phyloP scores from a whole-genome alignment of 2,797 vertebrate species.

The Bradypodion pumilum region DNA sequence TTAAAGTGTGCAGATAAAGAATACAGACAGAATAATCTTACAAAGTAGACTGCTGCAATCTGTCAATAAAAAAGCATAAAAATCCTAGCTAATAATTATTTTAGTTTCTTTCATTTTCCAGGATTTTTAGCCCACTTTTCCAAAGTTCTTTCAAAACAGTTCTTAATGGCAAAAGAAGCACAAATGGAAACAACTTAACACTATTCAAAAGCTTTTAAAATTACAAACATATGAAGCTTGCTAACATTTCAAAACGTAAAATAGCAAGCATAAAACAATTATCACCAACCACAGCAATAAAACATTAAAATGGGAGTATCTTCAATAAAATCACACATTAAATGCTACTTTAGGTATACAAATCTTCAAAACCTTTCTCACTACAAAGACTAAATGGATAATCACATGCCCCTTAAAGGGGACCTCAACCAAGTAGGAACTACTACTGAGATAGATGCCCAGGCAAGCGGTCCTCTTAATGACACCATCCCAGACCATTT shows the following conservation, averaged over 20 bases:
- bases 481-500: background rate
- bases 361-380: background rate
- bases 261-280: background rate
- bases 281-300: background rate
- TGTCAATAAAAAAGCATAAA: background rate
- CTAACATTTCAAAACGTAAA: background rate
- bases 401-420: background rate
- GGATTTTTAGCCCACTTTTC: background rate
- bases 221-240: background rate
- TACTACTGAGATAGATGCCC: background rate
- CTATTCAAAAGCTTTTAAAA: background rate
- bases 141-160: background rate
- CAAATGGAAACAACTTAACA: background rate
- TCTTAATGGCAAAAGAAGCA: too few species aligned
- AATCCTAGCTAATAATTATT: background rate
- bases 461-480: background rate
- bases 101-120: background rate
- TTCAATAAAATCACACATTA: background rate
- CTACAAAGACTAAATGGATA: background rate
- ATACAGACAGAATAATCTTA: background rate
- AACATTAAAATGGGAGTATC: too few species aligned
- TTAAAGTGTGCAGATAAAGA: background rate
- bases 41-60: background rate
- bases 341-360: background rate
- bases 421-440: background rate